Evolutionary conservation across 2,888 invertebrate genomes (phyloP).

Genomic region (Clostera curtula): DNA sequence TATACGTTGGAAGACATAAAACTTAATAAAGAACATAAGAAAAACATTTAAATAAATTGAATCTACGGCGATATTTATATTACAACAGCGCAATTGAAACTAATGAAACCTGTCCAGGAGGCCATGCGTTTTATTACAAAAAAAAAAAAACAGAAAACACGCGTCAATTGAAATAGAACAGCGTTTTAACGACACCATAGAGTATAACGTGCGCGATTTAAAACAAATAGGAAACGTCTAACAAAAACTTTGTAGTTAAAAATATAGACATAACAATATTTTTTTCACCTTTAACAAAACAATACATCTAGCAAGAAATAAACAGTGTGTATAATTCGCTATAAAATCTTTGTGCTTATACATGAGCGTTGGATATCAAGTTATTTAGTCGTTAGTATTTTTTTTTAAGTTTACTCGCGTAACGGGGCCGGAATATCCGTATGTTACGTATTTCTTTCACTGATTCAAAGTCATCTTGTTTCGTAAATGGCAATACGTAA

Average conservation of each 20-base stretch:
- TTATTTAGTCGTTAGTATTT: constrained; percentile 17
- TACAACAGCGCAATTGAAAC: no score
- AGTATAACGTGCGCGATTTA: no score
- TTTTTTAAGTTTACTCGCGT: constrained; percentile 25
- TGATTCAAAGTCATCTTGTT: no score
- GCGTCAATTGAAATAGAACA: background rate
- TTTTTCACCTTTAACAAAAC: constrained; percentile 15
- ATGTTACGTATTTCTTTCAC: no score
- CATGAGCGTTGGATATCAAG: background rate
- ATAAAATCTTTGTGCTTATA: constrained; percentile 6
- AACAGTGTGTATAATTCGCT: constrained; percentile 18
- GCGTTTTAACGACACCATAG: constrained; percentile 5
- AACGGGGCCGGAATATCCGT: no score
- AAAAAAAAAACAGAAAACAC: constrained; percentile 9
- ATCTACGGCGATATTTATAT: no score
- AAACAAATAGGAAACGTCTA: constrained; percentile 25
- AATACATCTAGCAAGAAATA: constrained; percentile 11
- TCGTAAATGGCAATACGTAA: no score
- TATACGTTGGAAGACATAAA: constrained; percentile 56
- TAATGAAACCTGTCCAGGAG: no score
- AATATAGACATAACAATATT: constrained; percentile 56
- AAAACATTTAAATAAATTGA: constrained; percentile 2
- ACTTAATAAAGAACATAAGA: constrained; percentile 31
- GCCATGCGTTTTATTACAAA: no score
- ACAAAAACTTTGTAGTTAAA: constrained; percentile 51